phyloP scores from a whole-genome alignment of 1,140 invertebrate species.

The Drosophila melanica region DNA sequence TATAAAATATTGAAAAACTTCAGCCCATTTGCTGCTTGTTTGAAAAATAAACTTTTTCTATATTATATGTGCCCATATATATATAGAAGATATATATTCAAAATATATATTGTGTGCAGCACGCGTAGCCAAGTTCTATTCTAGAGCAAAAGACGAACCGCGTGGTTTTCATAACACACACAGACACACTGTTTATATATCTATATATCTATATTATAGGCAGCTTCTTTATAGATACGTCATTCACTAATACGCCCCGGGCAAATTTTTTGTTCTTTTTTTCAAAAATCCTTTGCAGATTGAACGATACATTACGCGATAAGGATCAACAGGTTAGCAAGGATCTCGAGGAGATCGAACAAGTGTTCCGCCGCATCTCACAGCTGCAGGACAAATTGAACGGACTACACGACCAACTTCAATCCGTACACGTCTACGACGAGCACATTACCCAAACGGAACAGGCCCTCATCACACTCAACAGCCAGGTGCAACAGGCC shows the following conservation, averaged over 20 bases:
- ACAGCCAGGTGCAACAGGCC: constrained; percentile 85
- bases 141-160: constrained; percentile 60
- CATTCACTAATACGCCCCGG: constrained; percentile 83
- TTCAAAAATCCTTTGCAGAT: constrained; percentile 71
- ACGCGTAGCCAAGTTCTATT: constrained; percentile 54
- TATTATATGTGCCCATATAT: constrained; percentile 50
- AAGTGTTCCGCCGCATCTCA: constrained; percentile 87
- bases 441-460: constrained; percentile 87
- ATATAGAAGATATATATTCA: constrained; percentile 32
- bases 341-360: constrained; percentile 87
- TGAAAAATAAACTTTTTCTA: constrained; percentile 49
- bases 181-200: constrained; percentile 42
- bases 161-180: constrained; percentile 63
- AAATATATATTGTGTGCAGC: constrained; percentile 33
- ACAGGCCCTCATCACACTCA: constrained; percentile 84
- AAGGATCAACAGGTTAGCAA: constrained; percentile 86
- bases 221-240: constrained; percentile 31
- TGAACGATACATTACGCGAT: constrained; percentile 85
- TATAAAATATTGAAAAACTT: constrained; percentile 23
- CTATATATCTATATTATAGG: constrained; percentile 28
- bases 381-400: constrained; percentile 87
- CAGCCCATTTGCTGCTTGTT: constrained; percentile 40
- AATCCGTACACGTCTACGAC: constrained; percentile 89
- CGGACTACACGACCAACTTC: constrained; percentile 87
- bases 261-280: constrained; percentile 32